phyloP scores from a whole-genome alignment of 2,113 vertebrate species.

The Morphnarchus princeps region DNA sequence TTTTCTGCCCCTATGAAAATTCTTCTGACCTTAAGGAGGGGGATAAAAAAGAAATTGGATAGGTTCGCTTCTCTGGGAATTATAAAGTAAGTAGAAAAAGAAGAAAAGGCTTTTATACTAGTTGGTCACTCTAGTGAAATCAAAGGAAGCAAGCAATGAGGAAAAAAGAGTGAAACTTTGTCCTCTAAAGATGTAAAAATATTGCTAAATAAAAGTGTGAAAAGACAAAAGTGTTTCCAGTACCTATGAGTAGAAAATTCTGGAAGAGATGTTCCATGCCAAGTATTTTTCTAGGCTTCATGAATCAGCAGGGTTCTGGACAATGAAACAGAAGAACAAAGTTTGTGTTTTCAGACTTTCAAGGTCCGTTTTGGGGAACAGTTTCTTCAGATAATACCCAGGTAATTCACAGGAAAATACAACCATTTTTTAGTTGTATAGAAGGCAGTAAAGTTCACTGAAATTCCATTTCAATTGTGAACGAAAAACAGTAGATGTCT shows the following conservation, averaged over 20 bases:
- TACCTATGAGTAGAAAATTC: neutral
- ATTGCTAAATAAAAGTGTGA: neutral
- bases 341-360: neutral
- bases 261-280: neutral
- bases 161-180: neutral
- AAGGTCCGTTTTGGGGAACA: neutral
- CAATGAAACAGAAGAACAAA: neutral
- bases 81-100: neutral
- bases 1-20: neutral
- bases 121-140: neutral
- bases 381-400: neutral
- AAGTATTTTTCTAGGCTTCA: neutral
- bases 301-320: neutral
- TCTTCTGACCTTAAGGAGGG: neutral
- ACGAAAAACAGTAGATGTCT: neutral
- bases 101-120: neutral
- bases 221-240: neutral
- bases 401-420: neutral
- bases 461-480: neutral
- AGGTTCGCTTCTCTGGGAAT: neutral
- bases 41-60: neutral
- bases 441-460: neutral
- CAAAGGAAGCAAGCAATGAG: neutral
- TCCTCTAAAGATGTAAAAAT: neutral
- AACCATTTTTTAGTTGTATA: neutral